Evolutionary conservation across 2,888 invertebrate species (phyloP).

Genomic region (Nomada goodeniana): DNA sequence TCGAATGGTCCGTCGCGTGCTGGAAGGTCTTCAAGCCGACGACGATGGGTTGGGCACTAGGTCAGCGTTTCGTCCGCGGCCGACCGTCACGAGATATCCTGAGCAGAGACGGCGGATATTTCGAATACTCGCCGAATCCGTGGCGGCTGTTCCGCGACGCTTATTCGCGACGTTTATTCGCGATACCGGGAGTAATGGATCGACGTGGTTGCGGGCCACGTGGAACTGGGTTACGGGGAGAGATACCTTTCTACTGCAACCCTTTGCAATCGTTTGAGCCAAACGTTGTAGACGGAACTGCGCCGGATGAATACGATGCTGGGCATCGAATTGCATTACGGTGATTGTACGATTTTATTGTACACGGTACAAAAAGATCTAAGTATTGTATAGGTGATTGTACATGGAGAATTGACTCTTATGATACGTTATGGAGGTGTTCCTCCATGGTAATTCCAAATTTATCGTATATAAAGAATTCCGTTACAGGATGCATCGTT

Average conservation of each 20-base stretch:
- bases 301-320: too few relatives aligned
- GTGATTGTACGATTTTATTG: too few relatives aligned
- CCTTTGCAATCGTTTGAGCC: not conserved
- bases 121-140: constrained; percentile 59
- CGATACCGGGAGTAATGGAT: constrained; percentile 43
- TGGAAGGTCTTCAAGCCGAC: constrained; percentile 64
- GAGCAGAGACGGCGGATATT: constrained; percentile 46
- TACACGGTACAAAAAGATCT: too few relatives aligned
- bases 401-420: too few relatives aligned
- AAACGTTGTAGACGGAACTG: too few relatives aligned
- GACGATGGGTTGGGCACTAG: constrained; percentile 73
- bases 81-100: constrained; percentile 52
- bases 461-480: too few relatives aligned
- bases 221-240: constrained; percentile 54
- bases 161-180: constrained; percentile 9
- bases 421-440: too few relatives aligned
- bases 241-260: not conserved
- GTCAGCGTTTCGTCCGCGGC: constrained; percentile 66
- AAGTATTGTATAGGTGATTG: too few relatives aligned
- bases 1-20: constrained; percentile 73
- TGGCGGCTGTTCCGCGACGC: constrained; percentile 8
- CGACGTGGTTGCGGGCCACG: constrained; percentile 9
- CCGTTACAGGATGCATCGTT: too few relatives aligned
- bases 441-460: too few relatives aligned
- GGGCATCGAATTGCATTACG: too few relatives aligned